Base-by-base conservation (phyloP, 2,888 invertebrate species). In the Eumerus sabulonum region DNA sequence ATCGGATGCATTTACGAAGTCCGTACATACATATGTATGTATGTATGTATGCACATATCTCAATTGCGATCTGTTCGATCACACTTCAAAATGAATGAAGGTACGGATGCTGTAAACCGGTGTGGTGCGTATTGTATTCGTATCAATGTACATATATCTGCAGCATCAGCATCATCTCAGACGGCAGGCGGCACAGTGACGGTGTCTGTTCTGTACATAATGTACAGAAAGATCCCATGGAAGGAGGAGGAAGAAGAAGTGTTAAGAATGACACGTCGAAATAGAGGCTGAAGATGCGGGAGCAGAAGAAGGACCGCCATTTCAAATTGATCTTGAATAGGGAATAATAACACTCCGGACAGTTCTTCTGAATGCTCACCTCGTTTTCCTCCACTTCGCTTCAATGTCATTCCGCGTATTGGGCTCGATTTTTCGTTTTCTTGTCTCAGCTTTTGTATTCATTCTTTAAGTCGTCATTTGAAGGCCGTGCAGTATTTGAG, bases 231-330 rank as follows among this genome's bases (percentile, higher is more conserved):
- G n/a, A 68, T 11, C 11, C 57, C 63, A 59, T 63, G 27, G 7
- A 7, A 27, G 3, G 27, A 27, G 27, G 7, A 27, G 27, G 7
- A 27, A 27, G 27, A 60, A 81, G 71, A 81, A 81, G 81, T 81
- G 81, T 81, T 81, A 81, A 81, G 81, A 81, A 81, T 81, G 70
- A 81, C 81, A 81, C 81, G 81, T 81, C 81, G 62, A 81, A 81
- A 70, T 63, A 73, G 48, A 81, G 64, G 79, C 64, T 64, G 64
- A 73, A 60, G 74, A 79, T 79, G 70, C 68, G 45, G 74, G 60
- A 70, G 27, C 27, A 27, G 79, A 74, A 79, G 79, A 79, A 79
- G 79, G 79, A 79, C 74, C 79, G 79, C 64, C 79, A 74, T 73
- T 79, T 79, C 70, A 70, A 79, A 79, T 74, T 79, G 79, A 79